Evolutionary conservation across 2,113 vertebrate species (phyloP).

Genomic region (Sorex fumeus): DNA sequence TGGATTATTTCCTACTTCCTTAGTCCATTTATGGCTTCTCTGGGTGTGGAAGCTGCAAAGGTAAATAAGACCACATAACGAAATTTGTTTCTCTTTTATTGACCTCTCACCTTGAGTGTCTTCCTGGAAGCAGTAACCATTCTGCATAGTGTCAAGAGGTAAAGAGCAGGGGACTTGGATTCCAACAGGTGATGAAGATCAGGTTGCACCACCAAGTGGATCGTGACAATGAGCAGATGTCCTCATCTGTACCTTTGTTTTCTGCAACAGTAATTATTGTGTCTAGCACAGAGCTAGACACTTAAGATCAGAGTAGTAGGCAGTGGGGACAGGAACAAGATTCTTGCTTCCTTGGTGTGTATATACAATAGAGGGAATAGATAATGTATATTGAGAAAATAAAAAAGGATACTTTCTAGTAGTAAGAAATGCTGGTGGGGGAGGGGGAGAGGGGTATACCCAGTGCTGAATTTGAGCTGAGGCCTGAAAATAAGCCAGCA

Average conservation of each 20-base stretch:
- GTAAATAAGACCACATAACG: conserved; percentile 33
- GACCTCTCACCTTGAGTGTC: neutral
- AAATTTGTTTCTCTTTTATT: conserved; percentile 5
- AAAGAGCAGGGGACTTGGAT: neutral
- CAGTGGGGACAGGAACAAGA: conserved; percentile 11
- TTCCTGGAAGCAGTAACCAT: conserved; percentile 54
- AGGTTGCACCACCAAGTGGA: neutral
- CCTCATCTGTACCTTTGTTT: neutral
- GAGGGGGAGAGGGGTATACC: neutral
- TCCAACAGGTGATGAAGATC: neutral
- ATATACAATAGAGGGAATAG: neutral
- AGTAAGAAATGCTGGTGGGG: neutral
- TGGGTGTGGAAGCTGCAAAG: conserved; percentile 30
- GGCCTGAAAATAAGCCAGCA: conserved; percentile 3
- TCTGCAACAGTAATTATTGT: neutral
- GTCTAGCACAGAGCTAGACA: conserved; percentile 24
- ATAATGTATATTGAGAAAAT: conserved; percentile 31
- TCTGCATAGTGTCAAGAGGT: neutral
- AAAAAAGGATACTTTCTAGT: conserved; percentile 20
- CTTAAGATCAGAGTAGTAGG: conserved; percentile 14
- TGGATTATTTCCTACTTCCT: conserved; percentile 25
- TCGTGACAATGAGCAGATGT: neutral
- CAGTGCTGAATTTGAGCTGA: neutral
- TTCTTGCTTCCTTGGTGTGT: conserved; percentile 14
- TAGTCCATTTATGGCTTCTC: conserved; percentile 33